These are phyloP conservation scores for Eupleurogrammus muticus DNA, from an alignment of 2,797 vertebrate genomes.

Conservation along the genomic window DNA sequence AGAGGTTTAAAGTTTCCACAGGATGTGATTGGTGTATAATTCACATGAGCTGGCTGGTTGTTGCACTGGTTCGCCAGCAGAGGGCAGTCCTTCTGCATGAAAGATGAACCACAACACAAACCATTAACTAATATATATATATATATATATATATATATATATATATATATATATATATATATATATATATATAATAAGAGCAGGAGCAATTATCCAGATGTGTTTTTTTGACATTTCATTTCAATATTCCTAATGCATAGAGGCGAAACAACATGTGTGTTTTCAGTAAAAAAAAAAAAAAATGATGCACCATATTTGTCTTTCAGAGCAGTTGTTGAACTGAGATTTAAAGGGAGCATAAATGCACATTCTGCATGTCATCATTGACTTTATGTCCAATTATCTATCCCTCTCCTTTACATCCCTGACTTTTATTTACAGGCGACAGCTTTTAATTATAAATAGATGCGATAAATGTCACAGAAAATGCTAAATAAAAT, in stretches of 20 bases:
- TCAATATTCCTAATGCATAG: too few species aligned
- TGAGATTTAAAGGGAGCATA: too few species aligned
- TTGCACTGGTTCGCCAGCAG: conserved; percentile 50
- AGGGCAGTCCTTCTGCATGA: conserved; percentile 54
- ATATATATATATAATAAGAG: too few species aligned
- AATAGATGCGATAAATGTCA: not conserved
- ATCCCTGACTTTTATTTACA: not conserved
- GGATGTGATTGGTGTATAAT: not conserved
- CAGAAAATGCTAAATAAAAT: not conserved
- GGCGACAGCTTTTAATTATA: not conserved
- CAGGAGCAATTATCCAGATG: not conserved
- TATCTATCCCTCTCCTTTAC: too few species aligned
- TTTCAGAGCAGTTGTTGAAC: not conserved
- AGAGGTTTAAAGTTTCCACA: not conserved
- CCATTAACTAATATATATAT: not conserved
- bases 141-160: too few species aligned
- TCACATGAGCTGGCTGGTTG: not conserved
- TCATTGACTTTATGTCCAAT: too few species aligned
- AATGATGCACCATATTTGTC: not conserved
- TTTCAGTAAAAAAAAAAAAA: not conserved
- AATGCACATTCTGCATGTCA: too few species aligned
- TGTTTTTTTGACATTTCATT: too few species aligned
- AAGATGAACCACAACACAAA: conserved; percentile 4
- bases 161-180: too few species aligned
- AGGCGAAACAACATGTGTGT: too few species aligned